Percentiles rank a stretch among this genome's conserved stretches.
Conservation (phyloP, 53 echinoderm and acorn worm genomes). For the Hippasteria phrygiana region DNA sequence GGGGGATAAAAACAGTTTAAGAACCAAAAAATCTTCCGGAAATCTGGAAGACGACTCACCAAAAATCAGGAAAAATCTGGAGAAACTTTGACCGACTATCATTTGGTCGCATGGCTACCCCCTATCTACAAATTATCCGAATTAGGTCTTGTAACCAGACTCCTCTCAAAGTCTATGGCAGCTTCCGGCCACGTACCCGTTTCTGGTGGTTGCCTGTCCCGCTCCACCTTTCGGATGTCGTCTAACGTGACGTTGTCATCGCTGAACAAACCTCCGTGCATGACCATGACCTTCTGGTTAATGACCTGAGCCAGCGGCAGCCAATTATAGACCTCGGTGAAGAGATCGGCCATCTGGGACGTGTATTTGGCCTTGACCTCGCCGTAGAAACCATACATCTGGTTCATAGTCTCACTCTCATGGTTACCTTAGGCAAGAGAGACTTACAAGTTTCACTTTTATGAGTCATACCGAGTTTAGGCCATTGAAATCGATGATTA, state of each 20-base stretch:
- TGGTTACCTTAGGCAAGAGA: conserved; percentile 80
- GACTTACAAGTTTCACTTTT: too few relatives aligned
- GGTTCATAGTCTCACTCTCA: conserved; percentile 99
- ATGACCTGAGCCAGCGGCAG: conserved; percentile 94
- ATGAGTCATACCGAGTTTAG: too few relatives aligned
- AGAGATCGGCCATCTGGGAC: conserved; percentile 89
- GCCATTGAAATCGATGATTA: too few relatives aligned
- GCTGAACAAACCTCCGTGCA: conserved; percentile 97
- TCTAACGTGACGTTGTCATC: conserved; percentile 91
- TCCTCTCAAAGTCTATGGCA: too few relatives aligned
- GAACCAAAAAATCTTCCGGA: too few relatives aligned
- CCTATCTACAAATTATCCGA: too few relatives aligned
- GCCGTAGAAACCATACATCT: conserved; percentile 98
- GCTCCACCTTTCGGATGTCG: conserved; percentile 87
- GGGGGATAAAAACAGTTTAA: too few relatives aligned
- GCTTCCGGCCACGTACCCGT: conserved; percentile 86
- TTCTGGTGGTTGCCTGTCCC: conserved; percentile 95
- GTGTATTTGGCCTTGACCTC: conserved; percentile 97
- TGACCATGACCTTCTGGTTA: conserved; percentile 93
- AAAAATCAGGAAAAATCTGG: too few relatives aligned
- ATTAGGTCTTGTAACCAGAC: too few relatives aligned
- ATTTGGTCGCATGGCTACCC: too few relatives aligned
- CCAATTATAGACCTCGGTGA: conserved; percentile 99
- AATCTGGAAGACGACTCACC: too few relatives aligned
- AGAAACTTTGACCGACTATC: too few relatives aligned